These are phyloP conservation scores for Ceraclea dissimilis DNA, from an alignment of 2,888 invertebrate species.

Conservation along the genomic window DNA sequence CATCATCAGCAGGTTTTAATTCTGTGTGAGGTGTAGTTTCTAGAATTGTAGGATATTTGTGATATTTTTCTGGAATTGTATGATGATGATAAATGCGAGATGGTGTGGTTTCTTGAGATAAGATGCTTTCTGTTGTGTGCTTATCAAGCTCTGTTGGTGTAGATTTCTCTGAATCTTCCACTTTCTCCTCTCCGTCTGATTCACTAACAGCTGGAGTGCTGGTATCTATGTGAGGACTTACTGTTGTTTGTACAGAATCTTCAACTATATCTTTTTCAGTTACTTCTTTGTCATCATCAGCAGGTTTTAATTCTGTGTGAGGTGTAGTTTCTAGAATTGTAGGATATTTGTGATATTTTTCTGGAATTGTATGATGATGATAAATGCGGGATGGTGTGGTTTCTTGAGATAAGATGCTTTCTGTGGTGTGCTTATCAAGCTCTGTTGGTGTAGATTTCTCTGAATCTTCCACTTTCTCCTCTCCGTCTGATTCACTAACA, in stretches of 20 bases:
- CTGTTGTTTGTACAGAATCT: conserved; percentile 8
- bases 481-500: too few species aligned
- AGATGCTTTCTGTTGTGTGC: neutral
- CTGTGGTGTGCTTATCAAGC: neutral
- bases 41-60: neutral
- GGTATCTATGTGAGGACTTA: neutral
- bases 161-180: too few species aligned
- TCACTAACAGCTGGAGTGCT: too few species aligned
- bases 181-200: too few species aligned
- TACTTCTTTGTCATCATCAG: conserved; percentile 6
- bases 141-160: neutral
- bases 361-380: too few species aligned
- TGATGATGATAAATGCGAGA: too few species aligned
- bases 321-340: neutral
- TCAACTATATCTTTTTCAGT: conserved; percentile 9
- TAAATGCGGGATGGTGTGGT: neutral
- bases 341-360: neutral
- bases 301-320: neutral
- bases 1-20: neutral
- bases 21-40: neutral
- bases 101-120: neutral
- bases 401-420: too few species aligned
- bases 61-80: too few species aligned
- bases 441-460: too few species aligned
- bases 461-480: too few species aligned